Evolutionary conservation across 2,113 vertebrate species (phyloP), one percentile per base, ranked within the genome.

Genomic region (Lophotis ruficrista): DNA sequence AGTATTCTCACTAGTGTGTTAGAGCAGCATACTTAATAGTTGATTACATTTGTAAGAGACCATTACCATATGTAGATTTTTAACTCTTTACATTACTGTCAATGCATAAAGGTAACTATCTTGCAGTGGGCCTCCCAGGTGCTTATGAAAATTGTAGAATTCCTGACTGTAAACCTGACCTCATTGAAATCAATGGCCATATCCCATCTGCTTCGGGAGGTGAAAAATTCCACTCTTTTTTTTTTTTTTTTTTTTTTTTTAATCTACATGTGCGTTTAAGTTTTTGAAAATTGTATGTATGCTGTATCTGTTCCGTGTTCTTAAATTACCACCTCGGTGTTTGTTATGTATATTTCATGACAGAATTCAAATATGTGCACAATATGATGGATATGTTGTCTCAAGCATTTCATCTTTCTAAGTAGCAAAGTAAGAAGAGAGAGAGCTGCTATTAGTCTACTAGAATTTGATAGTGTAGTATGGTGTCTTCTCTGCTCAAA

Each of bases 261-360:
- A 65, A 47, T 72, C 48, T 86, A 57, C 10, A 7, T 85, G 54
- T 82, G 19, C 78, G 41, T 96, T 87, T 89, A 68, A 56, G 24
- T 56, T 85, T 94, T 90, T 53, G 31, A 38, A 79, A 95, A 69
- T 21, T 96, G 87, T 96, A 95, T 14, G 41, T 69, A 73, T 47
- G 11, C 37, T 82, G 37, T 96, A 87, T 92, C 90, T 18, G 48
- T 95, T 92, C 61, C 90, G 62, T 94, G 87, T 94, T 95, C 91
- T 87, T 76, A 85, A 94, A 94, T 48, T 73, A 38, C 48, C 1
- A 4, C 83, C 43, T 96, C 62, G 93, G 35, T 92, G 70, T 92
- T 17, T 89, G 79, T 83, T 95, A 47, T 81, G 66, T 97, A 24
- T 91, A 90, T 94, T 96, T 87, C n/a, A 43, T 83, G 56, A 61